These are phyloP conservation scores for Haliclona indistincta DNA, from an alignment of 37 sponge, comb jelly and placozoan genomes.

Conservation along the genomic window DNA sequence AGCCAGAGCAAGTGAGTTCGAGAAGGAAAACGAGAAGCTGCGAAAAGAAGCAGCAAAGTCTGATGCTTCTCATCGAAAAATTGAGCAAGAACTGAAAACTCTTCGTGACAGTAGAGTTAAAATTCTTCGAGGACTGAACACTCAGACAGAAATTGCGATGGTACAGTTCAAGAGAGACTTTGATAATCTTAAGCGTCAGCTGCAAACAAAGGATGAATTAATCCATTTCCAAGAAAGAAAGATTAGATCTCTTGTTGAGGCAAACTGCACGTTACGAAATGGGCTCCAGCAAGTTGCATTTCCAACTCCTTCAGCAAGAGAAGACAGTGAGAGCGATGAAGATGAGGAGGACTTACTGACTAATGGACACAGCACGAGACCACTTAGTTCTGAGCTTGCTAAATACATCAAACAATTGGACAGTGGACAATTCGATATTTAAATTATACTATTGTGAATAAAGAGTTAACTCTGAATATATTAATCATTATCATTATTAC, in stretches of 20 bases:
- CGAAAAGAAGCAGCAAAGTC: neutral
- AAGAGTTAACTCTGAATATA: no score
- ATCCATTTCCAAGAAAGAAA: constrained; percentile 39
- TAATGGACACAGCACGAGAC: neutral
- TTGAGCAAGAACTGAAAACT: constrained; percentile 27
- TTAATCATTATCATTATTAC: no score
- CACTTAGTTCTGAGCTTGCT: neutral
- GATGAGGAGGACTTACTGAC: neutral
- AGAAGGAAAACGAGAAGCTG: constrained; percentile 35
- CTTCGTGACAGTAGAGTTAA: constrained; percentile 47
- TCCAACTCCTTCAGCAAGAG: neutral
- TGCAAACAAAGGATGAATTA: constrained; percentile 54
- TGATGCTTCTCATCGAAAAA: neutral
- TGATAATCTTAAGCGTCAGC: constrained; percentile 43
- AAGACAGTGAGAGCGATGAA: neutral
- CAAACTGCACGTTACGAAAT: constrained; percentile 52
- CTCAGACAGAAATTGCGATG: constrained; percentile 55
- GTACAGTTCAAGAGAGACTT: constrained; percentile 60
- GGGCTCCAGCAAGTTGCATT: constrained; percentile 50
- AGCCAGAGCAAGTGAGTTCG: neutral
- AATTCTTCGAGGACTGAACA: constrained; percentile 60
- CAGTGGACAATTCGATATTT: neutral
- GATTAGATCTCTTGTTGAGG: constrained; percentile 49
- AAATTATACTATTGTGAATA: no score
- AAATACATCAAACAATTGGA: constrained; percentile 10